Evolutionary conservation across 2,797 vertebrate species (phyloP).

Genomic region (Helarctos malayanus): DNA sequence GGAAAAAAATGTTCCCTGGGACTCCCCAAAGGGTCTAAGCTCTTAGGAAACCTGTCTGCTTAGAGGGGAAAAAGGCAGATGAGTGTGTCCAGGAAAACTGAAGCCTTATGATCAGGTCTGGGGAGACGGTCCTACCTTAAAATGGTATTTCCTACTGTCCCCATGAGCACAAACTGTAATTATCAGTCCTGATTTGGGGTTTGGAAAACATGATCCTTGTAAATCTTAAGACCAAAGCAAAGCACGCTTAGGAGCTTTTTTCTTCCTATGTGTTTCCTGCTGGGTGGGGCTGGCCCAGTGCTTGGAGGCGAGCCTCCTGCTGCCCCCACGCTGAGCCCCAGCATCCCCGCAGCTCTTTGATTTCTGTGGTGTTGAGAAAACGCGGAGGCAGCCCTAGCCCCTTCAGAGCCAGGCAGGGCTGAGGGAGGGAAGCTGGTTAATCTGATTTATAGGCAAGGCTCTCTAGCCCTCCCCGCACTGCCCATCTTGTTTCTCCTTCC

Average conservation of each 20-base stretch:
- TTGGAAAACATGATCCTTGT: slow-evolving; percentile 10
- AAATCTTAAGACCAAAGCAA: not conserved
- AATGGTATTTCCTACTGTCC: not conserved
- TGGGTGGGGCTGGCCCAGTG: not conserved
- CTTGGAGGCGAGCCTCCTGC: accelerated
- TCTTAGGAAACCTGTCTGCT: not conserved
- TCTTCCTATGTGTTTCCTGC: not conserved
- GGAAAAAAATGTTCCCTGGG: not conserved
- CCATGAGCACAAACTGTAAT: not conserved
- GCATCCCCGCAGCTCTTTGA: not conserved
- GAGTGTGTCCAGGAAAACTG: not conserved
- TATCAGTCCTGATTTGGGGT: not conserved
- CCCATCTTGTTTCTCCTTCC: not conserved
- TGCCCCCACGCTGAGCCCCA: not conserved
- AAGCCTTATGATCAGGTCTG: not conserved
- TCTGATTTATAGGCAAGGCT: slow-evolving; percentile 60
- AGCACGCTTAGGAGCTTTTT: not conserved
- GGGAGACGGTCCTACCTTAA: not conserved
- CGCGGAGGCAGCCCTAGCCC: not conserved
- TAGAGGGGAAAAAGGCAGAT: not conserved
- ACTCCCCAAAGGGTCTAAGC: not conserved
- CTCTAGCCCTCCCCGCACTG: not conserved
- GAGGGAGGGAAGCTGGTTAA: slow-evolving; percentile 22
- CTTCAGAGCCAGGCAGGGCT: not conserved
- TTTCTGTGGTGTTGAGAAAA: not conserved